Percentiles rank a stretch among this genome's conserved stretches.
These are phyloP conservation scores for Platyscapa corneri DNA, from an alignment of 1,140 invertebrate genomes.

Conservation along the genomic window DNA sequence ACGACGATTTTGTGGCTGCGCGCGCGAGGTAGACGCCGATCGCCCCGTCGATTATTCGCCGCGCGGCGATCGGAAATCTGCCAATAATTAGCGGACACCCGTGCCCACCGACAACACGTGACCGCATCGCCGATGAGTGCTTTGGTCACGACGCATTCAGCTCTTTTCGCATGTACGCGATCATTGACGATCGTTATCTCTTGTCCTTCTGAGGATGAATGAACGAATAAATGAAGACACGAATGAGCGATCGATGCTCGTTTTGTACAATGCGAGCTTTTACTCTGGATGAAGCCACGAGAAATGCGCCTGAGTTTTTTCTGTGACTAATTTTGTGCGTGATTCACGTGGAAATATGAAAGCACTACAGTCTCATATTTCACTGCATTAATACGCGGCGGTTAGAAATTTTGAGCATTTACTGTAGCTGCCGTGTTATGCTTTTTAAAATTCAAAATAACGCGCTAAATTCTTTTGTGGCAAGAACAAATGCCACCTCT, in stretches of 20 bases:
- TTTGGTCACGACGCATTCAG: background rate
- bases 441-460: background rate
- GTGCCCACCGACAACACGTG: background rate
- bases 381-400: background rate
- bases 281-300: too few relatives aligned
- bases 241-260: background rate
- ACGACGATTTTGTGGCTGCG: background rate
- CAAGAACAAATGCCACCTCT: too few relatives aligned
- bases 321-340: too few relatives aligned
- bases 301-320: too few relatives aligned
- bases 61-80: slow-evolving; percentile 23
- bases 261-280: too few relatives aligned
- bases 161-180: background rate
- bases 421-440: background rate
- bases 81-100: slow-evolving; percentile 18
- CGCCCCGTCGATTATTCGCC: slow-evolving; percentile 52
- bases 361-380: background rate
- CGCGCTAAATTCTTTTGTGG: background rate
- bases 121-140: background rate
- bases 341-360: background rate
- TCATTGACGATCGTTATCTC: too few relatives aligned
- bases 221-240: background rate
- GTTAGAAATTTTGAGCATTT: too few relatives aligned
- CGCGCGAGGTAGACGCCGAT: background rate
- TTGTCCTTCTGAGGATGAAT: background rate